phyloP scores from a whole-genome alignment of 2,113 vertebrate species.

The Saimiri boliviensis region DNA sequence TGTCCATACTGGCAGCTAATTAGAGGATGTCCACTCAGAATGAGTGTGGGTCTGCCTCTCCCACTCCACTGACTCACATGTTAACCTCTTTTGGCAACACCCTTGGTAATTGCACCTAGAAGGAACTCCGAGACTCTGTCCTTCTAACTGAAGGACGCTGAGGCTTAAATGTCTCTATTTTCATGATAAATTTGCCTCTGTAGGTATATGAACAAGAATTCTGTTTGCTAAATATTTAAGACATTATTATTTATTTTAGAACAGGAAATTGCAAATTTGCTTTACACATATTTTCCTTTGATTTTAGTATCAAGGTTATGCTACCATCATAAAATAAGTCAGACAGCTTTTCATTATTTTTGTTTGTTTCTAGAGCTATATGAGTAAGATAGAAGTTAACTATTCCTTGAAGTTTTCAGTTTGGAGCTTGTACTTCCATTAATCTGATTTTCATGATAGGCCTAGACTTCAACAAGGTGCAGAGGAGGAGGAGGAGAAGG shows the following conservation, averaged over 20 bases:
- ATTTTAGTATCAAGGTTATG: background rate
- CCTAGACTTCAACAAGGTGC: background rate
- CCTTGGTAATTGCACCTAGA: background rate
- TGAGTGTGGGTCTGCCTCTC: too few relatives aligned
- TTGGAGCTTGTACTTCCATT: background rate
- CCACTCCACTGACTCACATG: too few relatives aligned
- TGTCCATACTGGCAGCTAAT: too few relatives aligned
- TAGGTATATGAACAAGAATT: background rate
- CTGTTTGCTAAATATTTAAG: background rate
- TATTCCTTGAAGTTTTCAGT: background rate
- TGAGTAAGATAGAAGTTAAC: background rate
- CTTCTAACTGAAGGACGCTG: background rate
- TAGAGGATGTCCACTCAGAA: too few relatives aligned
- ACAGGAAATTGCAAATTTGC: background rate
- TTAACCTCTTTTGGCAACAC: too few relatives aligned
- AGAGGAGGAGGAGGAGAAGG: rapidly evolving
- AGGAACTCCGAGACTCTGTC: background rate
- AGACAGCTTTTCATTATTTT: background rate
- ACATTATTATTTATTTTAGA: background rate
- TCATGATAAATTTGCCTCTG: background rate
- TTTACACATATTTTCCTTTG: background rate
- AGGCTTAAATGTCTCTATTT: background rate
- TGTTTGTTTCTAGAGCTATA: background rate
- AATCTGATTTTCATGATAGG: background rate
- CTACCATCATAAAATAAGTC: background rate